Percentiles rank a stretch among this genome's conserved stretches.
Conservation (phyloP, 1,140 invertebrate genomes). For the Sycophaga agraensis region DNA sequence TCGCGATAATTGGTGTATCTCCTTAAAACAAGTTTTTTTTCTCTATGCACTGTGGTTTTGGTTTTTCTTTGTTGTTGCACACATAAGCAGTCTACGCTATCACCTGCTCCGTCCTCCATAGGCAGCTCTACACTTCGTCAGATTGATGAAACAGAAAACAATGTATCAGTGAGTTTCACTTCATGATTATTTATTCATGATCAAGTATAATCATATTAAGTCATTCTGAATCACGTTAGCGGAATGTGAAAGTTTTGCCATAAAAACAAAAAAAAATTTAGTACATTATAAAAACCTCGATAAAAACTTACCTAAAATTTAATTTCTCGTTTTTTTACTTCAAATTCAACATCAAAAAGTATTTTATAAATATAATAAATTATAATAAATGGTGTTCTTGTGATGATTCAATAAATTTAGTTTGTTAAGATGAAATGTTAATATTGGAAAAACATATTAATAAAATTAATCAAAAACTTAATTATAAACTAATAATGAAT, state of each 20-base stretch:
- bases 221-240: background rate
- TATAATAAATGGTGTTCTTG: too few species aligned
- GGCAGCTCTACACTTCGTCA: conserved; percentile 41
- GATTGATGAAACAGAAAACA: conserved; percentile 37
- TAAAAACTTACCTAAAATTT: too few species aligned
- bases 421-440: too few species aligned
- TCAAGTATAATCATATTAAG: conserved; percentile 3
- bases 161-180: conserved; percentile 45
- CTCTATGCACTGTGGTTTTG: conserved; percentile 52
- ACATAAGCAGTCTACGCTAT: conserved; percentile 45
- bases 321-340: too few species aligned
- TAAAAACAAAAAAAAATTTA: too few species aligned
- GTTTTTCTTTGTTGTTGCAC: conserved; percentile 48
- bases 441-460: too few species aligned
- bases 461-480: too few species aligned
- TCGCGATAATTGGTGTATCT: background rate
- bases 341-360: too few species aligned
- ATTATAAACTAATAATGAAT: too few species aligned
- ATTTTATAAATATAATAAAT: too few species aligned
- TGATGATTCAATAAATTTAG: too few species aligned
- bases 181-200: conserved; percentile 12
- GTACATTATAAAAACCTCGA: too few species aligned
- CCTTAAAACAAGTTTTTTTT: conserved; percentile 12
- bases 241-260: background rate
- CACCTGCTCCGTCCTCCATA: conserved; percentile 43